A percentile compares a stretch with the other conserved stretches of the same genome.
Evolutionary conservation across 92 coral and sea anemone species (phyloP).

Genomic region (Porites divaricata): DNA sequence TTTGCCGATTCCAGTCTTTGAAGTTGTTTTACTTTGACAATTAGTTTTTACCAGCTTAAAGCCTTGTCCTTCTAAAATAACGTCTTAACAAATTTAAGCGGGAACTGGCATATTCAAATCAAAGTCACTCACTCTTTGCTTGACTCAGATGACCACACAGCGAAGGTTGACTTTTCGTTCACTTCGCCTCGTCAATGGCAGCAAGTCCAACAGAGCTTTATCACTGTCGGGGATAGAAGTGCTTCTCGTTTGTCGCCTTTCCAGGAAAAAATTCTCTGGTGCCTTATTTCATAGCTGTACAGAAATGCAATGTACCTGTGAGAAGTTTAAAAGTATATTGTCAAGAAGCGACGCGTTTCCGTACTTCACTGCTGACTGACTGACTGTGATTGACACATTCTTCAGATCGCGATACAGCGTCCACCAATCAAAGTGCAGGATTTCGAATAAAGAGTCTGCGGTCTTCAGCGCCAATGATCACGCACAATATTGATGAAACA

Average conservation of each 20-base stretch:
- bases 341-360: constrained; percentile 76
- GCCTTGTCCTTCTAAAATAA: background rate
- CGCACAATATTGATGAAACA: background rate
- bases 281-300: background rate
- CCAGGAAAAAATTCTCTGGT: background rate
- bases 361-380: constrained; percentile 37
- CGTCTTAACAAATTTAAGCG: constrained; percentile 17
- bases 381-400: constrained; percentile 86
- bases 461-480: constrained; percentile 28
- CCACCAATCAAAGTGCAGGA: constrained; percentile 51
- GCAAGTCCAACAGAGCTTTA: background rate
- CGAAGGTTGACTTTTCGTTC: background rate
- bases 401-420: constrained; percentile 68
- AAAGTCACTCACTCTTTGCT: background rate
- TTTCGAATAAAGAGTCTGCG: constrained; percentile 24
- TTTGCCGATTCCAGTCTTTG: background rate
- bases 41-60: background rate
- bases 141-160: background rate
- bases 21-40: background rate
- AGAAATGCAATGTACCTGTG: background rate
- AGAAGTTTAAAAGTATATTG: constrained; percentile 48
- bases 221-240: background rate
- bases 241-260: constrained; percentile 2
- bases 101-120: constrained; percentile 34
- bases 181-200: constrained; percentile 16